Evolutionary conservation across 2,888 invertebrate species (phyloP), one percentile per base, ranked within the genome.

Genomic region (Stegophylla sp.): DNA sequence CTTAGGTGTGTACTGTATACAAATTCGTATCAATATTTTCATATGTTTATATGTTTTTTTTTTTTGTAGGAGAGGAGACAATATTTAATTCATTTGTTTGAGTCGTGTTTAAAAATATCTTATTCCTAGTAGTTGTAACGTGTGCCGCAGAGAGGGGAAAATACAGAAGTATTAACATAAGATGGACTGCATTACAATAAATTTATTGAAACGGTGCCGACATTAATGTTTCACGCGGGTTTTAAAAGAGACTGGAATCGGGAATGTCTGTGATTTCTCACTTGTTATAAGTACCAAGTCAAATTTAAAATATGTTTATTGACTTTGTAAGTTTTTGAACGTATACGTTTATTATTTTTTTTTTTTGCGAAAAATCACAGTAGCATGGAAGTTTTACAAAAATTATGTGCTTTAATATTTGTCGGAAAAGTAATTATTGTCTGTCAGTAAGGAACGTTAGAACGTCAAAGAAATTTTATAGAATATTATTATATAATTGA

Each of bases 151-250:
- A 28, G 13, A 61, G 61, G 23, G 61, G 28, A 63, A 63, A 63
- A 61, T 15, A 15, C 20, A 20, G 23, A 56, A 9, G 56, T 34
- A 34, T 56, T 56, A 56, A 56, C 20, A 9, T 10, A 9, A 17
- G 9, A 53, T n/a, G n/a, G n/a, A n/a, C n/a, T n/a, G 12, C 56
- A 56, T 56, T 56, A 56, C 20, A 12, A 23, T 20, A 12, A 41
- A 67, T 67, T 67, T 48, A 67, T 67, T 67, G 67, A 26, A 48
- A 51, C 51, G 28, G 3, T 26, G 53, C 13, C 10, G 69, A 71
- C 51, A 34, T 71, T 71, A 53, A 71, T 34, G 69, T 71, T 45
- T 45, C n/a, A 48, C 69, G 20, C 69, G 69, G 69, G 28, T 51
- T 51, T 51, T n/a, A 26, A 69, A 69, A 48, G 51, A 51, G 69